Conservation (phyloP, 35 echinoderm and acorn worm genomes). For the Heliocidaris erythrogramma region DNA sequence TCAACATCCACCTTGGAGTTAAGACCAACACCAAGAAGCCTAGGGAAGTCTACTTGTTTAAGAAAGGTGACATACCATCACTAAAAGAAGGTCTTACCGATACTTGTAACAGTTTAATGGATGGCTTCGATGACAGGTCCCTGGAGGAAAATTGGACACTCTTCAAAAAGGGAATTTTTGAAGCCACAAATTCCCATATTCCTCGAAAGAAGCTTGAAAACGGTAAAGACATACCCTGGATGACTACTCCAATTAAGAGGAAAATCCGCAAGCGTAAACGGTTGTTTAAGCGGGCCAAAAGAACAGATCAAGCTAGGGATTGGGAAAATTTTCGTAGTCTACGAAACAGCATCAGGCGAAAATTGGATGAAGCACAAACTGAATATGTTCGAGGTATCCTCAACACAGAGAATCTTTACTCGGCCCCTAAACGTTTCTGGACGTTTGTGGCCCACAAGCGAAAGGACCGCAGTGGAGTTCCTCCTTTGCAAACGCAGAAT, state of each 20-base stretch:
- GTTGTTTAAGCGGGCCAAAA: conserved; percentile 51
- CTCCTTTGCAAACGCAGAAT: neutral
- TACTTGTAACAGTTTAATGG: too few species aligned
- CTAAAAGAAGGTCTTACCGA: too few species aligned
- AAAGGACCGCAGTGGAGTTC: conserved; percentile 22
- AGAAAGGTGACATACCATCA: too few species aligned
- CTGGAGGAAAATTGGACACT: too few species aligned
- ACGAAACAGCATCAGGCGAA: conserved; percentile 32
- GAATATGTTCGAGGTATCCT: conserved; percentile 38
- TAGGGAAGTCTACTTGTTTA: too few species aligned
- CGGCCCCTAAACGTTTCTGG: conserved; percentile 30
- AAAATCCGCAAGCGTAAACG: conserved; percentile 43
- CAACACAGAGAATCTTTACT: conserved; percentile 13
- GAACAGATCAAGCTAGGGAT: conserved; percentile 39
- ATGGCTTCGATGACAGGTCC: too few species aligned
- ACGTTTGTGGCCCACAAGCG: conserved; percentile 15
- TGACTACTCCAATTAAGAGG: too few species aligned
- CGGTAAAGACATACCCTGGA: too few species aligned
- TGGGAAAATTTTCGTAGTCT: conserved; percentile 54
- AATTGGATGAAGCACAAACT: neutral
- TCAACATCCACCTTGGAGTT: too few species aligned
- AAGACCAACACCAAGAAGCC: too few species aligned
- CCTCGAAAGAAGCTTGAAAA: too few species aligned
- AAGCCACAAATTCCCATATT: neutral
- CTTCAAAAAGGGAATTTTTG: too few species aligned